Conservation (phyloP, 2,888 invertebrate species). For the Harpalus rufipes region DNA sequence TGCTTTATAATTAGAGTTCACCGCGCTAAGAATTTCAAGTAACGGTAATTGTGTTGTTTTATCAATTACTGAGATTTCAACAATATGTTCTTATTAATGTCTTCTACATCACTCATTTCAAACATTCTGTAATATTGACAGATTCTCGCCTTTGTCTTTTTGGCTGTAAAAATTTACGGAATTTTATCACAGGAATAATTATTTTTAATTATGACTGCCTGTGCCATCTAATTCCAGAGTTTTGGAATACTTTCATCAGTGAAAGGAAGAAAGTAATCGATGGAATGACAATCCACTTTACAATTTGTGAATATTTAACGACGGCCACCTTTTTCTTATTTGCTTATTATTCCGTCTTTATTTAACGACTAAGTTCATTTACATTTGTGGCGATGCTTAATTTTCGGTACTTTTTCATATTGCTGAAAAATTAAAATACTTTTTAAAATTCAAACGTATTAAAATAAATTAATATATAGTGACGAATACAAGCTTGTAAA, state of each 20-base stretch:
- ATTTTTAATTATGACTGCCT: slow-evolving; percentile 40
- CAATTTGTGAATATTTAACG: slow-evolving; percentile 49
- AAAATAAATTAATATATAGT: too few relatives aligned
- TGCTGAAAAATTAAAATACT: neutral
- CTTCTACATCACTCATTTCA: neutral
- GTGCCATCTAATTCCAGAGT: slow-evolving; percentile 19
- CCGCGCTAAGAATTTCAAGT: slow-evolving; percentile 20
- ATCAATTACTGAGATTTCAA: slow-evolving; percentile 3
- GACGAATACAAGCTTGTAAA: too few relatives aligned
- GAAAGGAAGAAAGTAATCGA: slow-evolving; percentile 35
- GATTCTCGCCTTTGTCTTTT: neutral
- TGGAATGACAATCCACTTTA: slow-evolving; percentile 25
- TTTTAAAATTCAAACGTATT: too few relatives aligned
- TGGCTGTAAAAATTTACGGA: neutral
- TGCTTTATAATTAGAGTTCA: slow-evolving; percentile 50
- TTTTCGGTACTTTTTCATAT: neutral
- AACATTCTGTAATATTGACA: neutral
- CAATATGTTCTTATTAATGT: neutral
- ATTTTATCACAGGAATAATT: slow-evolving; percentile 6
- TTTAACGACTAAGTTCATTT: slow-evolving; percentile 9
- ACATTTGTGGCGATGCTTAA: neutral
- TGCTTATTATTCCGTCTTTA: slow-evolving; percentile 41
- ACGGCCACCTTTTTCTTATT: slow-evolving; percentile 37
- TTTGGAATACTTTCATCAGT: slow-evolving; percentile 15
- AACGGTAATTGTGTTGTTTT: neutral